These are phyloP conservation scores for Spisula subtruncata DNA, from an alignment of 2,888 invertebrate genomes.

Conservation along the genomic window DNA sequence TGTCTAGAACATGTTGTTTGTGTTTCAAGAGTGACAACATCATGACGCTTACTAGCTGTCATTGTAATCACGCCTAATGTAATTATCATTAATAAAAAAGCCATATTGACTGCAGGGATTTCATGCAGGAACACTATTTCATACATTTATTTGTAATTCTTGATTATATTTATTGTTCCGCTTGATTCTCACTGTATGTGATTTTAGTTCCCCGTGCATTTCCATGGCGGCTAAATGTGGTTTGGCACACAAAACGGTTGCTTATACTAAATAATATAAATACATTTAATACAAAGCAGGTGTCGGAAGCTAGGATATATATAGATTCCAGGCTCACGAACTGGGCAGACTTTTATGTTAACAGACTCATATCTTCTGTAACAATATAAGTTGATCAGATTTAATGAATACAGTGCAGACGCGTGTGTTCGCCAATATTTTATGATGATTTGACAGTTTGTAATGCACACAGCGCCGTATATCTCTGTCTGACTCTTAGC, in stretches of 20 bases:
- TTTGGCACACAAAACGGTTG: not conserved
- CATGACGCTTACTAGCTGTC: too few species aligned
- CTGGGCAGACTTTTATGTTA: too few species aligned
- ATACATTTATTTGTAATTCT: not conserved
- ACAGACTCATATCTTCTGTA: too few species aligned
- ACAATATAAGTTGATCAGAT: too few species aligned
- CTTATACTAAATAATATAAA: not conserved
- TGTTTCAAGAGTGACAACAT: too few species aligned
- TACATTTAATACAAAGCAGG: constrained; percentile 4
- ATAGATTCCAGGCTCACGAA: not conserved
- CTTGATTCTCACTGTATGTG: not conserved
- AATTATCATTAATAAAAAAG: not conserved
- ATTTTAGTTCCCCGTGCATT: not conserved
- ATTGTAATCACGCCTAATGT: not conserved
- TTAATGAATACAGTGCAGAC: too few species aligned
- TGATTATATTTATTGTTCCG: not conserved
- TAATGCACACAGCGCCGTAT: too few species aligned
- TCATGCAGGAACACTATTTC: not conserved
- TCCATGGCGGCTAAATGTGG: not conserved
- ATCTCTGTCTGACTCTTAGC: too few species aligned
- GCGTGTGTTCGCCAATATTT: too few species aligned
- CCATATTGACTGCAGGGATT: not conserved
- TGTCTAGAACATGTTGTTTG: too few species aligned
- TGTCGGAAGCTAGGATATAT: not conserved
- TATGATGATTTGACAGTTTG: too few species aligned